phyloP scores from a whole-genome alignment of 2,113 vertebrate species.

The Rallus limicola region DNA sequence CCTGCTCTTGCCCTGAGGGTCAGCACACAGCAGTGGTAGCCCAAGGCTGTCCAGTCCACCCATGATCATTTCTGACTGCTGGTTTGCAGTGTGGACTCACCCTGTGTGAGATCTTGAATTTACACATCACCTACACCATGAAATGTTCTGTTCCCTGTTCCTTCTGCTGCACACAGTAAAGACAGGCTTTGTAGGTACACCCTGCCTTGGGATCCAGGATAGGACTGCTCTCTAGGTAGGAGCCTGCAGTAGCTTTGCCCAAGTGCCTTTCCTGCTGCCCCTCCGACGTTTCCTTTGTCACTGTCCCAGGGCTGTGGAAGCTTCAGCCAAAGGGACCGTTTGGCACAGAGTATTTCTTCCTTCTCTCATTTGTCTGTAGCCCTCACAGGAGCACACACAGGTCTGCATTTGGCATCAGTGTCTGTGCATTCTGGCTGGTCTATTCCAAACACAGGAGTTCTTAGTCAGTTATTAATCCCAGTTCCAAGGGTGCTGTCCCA shows the following conservation, averaged over 20 bases:
- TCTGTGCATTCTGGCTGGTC: background rate
- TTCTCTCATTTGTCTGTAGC: background rate
- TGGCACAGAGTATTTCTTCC: background rate
- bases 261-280: background rate
- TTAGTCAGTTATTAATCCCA: background rate
- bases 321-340: background rate
- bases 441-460: fast-evolving
- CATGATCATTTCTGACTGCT: background rate
- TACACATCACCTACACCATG: fast-evolving
- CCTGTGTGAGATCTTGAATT: background rate
- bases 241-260: background rate
- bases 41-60: background rate
- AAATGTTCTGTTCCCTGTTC: background rate
- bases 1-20: background rate
- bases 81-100: background rate
- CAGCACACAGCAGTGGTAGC: background rate
- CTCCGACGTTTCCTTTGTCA: background rate
- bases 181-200: background rate
- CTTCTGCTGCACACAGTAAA: background rate
- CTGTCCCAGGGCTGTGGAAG: background rate
- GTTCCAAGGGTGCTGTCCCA: background rate
- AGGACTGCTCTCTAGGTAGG: background rate
- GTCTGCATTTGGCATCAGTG: background rate
- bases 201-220: background rate
- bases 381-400: background rate